These are phyloP conservation scores for Drosophila limbata DNA, from an alignment of 2,888 invertebrate species.

Conservation along the genomic window DNA sequence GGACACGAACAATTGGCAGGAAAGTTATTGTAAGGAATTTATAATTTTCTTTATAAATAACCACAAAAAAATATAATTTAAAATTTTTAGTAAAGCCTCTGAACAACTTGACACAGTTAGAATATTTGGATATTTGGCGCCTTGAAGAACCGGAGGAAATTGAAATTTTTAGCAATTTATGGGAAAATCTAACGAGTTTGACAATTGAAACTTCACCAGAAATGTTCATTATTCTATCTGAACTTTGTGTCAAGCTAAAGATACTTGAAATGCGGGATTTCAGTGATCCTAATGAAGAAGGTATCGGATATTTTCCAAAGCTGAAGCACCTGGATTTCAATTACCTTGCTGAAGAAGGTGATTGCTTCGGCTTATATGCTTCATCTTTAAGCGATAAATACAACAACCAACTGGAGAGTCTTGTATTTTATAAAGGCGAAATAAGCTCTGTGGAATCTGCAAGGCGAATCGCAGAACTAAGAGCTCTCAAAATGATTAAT, in stretches of 20 bases:
- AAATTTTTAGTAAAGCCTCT: neutral
- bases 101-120: neutral
- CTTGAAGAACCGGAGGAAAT: neutral
- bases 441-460: neutral
- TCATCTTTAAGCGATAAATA: neutral
- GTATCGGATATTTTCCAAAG: neutral
- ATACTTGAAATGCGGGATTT: neutral
- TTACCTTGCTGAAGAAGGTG: neutral
- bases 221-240: neutral
- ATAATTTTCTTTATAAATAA: neutral
- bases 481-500: neutral
- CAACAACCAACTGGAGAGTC: neutral
- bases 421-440: neutral
- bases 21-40: neutral
- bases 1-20: neutral
- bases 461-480: neutral
- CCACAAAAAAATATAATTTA: neutral
- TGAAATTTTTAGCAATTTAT: neutral
- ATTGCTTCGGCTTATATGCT: neutral
- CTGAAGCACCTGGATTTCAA: neutral
- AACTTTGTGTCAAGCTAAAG: neutral
- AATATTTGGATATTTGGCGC: neutral
- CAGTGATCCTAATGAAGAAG: neutral
- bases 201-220: neutral
- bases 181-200: conserved; percentile 1